phyloP scores from a whole-genome alignment of 2,888 invertebrate genomes.

The Eupeodes luniger region DNA sequence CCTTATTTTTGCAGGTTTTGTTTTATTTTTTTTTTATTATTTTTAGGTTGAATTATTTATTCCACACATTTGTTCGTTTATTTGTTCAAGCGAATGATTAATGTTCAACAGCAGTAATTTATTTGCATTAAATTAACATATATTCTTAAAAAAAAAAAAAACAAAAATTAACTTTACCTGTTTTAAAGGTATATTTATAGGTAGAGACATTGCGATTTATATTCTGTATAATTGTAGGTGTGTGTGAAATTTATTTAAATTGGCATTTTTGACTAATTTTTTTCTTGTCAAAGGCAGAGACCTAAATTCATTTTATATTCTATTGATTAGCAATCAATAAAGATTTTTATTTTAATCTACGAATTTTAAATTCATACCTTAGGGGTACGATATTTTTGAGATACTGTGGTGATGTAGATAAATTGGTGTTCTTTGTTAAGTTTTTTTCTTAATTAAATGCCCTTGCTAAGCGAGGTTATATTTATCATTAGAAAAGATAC shows the following conservation, averaged over 20 bases:
- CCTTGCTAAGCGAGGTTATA: neutral
- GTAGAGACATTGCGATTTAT: neutral
- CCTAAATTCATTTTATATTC: conserved; percentile 59
- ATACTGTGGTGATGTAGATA: neutral
- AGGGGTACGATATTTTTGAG: neutral
- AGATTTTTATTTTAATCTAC: neutral
- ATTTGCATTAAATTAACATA: conserved; percentile 82
- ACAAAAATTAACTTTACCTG: conserved; percentile 3
- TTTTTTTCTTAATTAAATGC: neutral
- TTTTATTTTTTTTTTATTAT: neutral
- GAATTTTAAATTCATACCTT: conserved; percentile 20
- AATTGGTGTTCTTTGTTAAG: conserved; percentile 18
- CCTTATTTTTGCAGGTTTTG: conserved; percentile 45
- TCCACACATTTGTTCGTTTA: conserved; percentile 69
- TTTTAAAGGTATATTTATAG: neutral
- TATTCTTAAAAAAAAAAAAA: conserved; percentile 27
- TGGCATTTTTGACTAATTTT: conserved; percentile 57
- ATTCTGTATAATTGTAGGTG: conserved; percentile 10
- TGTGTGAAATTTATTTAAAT: conserved; percentile 36
- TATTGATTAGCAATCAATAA: conserved; percentile 48
- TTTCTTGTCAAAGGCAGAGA: conserved; percentile 8
- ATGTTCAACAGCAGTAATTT: conserved; percentile 81
- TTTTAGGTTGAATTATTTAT: conserved; percentile 18
- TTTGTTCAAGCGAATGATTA: conserved; percentile 75
- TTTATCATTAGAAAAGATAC: neutral